Conservation (phyloP, 2,888 invertebrate genomes). For the Steinernema hermaphroditum region DNA sequence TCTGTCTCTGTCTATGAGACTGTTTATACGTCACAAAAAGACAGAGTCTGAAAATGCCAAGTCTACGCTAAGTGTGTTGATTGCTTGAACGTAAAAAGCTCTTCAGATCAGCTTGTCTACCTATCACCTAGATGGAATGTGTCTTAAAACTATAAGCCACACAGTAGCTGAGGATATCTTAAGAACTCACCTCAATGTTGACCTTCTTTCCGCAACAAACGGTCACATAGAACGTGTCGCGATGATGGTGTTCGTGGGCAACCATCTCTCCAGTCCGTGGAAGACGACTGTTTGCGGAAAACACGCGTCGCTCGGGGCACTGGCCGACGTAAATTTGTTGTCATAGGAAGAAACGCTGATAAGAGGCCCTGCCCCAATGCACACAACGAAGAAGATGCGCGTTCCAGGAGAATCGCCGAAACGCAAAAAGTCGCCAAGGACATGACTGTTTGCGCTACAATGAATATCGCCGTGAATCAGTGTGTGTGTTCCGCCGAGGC, state of each 20-base stretch:
- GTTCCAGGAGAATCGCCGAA: background rate
- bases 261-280: background rate
- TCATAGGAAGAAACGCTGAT: background rate
- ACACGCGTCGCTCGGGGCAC: background rate
- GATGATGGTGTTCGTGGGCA: background rate
- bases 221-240: background rate
- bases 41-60: background rate
- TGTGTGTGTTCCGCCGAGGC: no score
- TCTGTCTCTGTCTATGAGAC: background rate
- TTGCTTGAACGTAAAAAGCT: background rate
- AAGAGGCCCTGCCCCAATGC: background rate
- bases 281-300: background rate
- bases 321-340: background rate
- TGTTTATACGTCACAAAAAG: background rate
- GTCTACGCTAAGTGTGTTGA: background rate
- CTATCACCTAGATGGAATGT: no score
- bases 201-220: background rate
- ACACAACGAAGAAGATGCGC: background rate
- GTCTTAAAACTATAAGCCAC: background rate
- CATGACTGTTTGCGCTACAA: background rate
- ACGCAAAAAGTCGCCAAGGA: background rate
- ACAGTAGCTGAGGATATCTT: background rate
- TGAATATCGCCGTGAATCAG: background rate
- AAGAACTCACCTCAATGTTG: slow-evolving; percentile 3
- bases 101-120: no score